Base-by-base conservation (phyloP, 2,888 invertebrate species). In the Drosophila sordidula region DNA sequence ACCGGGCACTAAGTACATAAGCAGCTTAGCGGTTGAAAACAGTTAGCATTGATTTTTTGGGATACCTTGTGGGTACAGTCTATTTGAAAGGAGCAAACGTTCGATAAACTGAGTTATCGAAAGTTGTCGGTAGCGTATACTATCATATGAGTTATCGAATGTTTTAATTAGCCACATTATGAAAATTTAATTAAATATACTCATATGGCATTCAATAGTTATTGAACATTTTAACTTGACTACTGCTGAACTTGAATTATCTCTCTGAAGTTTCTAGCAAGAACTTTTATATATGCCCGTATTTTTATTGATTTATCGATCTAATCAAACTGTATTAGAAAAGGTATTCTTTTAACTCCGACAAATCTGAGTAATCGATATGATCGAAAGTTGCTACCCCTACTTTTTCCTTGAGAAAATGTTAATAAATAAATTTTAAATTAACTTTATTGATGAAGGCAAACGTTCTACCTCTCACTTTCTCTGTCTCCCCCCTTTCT, bases 401-500 rank as follows among this genome's bases (percentile, higher is more conserved):
- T 14, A 25, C 25, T 16, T 44, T 26, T 45, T 14, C 12, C 34
- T 34, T 34, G 34, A 34, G 22, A 41, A 54, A 61, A 70, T 71
- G 50, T 75, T 71, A 51, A 59, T 61, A 69, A 70, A 68, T 64
- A 74, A 65, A 61, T 64, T 73, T 73, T 36, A 73, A 57, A 68
- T 77, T 54, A 77, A 77, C 73, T 63, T 68, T 68, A 64, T 78
- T 73, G 74, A 55, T 64, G 38, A 46, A 49, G 57, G 58, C 44
- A 52, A 49, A 34, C 34, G 42, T 39, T 32, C 29, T 46, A 44
- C 6, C 14, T 34, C 36, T 16, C 22, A 46, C 16, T 26, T 9
- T 38, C 70, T 52, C 39, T 8, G 12, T 39, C 11, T 9, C 25
- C 6, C 29, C 14, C 18, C 16, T n/a, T n/a, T 22, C 26, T 18